These are phyloP conservation scores for Caenorhabditis becei DNA, from an alignment of 2,888 invertebrate genomes.

Conservation along the genomic window DNA sequence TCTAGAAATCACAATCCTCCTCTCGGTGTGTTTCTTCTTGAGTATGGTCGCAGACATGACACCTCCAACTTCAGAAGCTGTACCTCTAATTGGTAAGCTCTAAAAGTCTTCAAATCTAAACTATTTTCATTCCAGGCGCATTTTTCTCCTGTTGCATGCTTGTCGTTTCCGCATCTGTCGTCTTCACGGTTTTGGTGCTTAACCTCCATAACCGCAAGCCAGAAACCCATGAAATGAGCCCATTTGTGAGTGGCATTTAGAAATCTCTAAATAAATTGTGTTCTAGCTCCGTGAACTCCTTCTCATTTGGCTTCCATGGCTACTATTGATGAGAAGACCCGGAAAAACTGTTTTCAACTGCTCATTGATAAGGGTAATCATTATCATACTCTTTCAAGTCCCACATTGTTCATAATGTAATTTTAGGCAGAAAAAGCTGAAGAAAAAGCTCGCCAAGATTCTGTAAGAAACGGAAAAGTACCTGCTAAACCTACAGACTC, in stretches of 20 bases:
- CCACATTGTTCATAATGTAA: background rate
- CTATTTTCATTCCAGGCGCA: too few species aligned
- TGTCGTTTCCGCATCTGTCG: conserved; percentile 75
- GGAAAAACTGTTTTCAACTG: conserved; percentile 83
- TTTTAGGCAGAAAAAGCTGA: conserved; percentile 64
- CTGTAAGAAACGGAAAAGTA: conserved; percentile 42
- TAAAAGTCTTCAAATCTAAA: too few species aligned
- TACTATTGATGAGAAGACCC: conserved; percentile 95
- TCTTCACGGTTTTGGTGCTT: conserved; percentile 75
- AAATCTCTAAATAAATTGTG: background rate
- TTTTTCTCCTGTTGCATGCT: conserved; percentile 77
- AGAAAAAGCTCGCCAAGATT: conserved; percentile 55
- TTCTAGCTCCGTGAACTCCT: conserved; percentile 93
- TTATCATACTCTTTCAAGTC: background rate
- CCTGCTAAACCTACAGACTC: conserved; percentile 26
- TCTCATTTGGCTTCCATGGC: conserved; percentile 96
- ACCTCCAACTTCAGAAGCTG: conserved; percentile 85
- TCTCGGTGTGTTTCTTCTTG: conserved; percentile 97
- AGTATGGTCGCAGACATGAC: conserved; percentile 97
- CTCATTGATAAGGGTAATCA: conserved; percentile 34
- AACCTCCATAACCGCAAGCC: conserved; percentile 75
- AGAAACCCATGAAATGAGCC: conserved; percentile 76
- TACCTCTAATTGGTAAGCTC: conserved; percentile 73
- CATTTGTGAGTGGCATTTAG: conserved; percentile 65
- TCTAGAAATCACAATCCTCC: conserved; percentile 82